Percentiles rank a stretch among this genome's conserved stretches.
Conservation (phyloP, 2,113 vertebrate genomes). For the Raja brachyura region DNA sequence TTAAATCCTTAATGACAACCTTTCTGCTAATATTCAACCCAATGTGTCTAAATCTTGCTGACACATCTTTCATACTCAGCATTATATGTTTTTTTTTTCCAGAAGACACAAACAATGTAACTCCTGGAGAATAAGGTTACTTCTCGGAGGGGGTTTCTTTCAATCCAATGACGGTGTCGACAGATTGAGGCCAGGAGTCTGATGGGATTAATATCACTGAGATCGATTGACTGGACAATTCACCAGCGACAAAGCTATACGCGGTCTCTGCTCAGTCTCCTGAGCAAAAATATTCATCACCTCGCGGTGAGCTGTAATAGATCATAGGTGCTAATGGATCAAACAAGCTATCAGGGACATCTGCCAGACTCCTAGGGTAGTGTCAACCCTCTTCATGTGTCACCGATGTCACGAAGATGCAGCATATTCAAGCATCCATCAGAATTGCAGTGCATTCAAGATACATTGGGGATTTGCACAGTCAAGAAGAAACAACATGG, state of each 20-base stretch:
- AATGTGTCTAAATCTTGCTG: neutral
- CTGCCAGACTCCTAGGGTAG: neutral
- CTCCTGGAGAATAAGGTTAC: neutral
- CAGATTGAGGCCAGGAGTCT: neutral
- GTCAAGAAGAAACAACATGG: neutral
- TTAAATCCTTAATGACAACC: neutral
- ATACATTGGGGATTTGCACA: neutral
- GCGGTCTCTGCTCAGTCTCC: neutral
- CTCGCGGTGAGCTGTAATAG: neutral
- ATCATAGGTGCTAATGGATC: neutral
- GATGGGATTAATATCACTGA: neutral
- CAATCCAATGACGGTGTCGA: neutral
- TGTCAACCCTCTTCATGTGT: neutral
- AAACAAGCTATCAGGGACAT: neutral
- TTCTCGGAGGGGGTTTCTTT: neutral
- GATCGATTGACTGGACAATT: neutral
- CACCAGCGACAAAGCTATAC: neutral
- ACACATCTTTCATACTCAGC: neutral
- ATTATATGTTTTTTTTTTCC: neutral
- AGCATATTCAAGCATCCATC: neutral
- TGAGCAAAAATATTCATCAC: slow-evolving; percentile 10
- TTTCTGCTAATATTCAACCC: neutral
- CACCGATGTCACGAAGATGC: neutral
- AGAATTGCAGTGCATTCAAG: neutral
- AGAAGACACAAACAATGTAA: neutral